phyloP scores from a whole-genome alignment of 2,113 vertebrate genomes.

The Hippocampus barbouri region DNA sequence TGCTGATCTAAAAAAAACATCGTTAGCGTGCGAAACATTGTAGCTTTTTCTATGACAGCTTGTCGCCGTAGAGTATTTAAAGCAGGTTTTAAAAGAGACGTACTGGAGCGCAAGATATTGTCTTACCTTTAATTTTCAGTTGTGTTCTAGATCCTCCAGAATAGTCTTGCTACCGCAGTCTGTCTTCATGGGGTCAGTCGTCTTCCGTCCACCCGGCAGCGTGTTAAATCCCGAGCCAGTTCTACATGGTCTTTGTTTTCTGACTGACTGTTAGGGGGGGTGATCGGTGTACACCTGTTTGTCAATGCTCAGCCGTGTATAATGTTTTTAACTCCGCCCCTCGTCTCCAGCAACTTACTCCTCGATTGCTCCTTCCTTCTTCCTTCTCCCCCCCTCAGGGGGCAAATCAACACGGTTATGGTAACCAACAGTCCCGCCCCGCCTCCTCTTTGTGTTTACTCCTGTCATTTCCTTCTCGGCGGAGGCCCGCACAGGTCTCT shows the following conservation, averaged over 20 bases:
- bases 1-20: neutral
- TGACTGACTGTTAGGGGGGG: constrained; percentile 18
- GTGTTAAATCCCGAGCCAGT: constrained; percentile 18
- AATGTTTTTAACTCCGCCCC: constrained; percentile 59
- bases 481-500: neutral
- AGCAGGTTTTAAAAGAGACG: neutral
- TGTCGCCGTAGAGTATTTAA: neutral
- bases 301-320: constrained; percentile 44
- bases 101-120: neutral
- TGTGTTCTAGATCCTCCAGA: constrained; percentile 9
- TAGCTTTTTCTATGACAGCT: no score
- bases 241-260: constrained; percentile 40
- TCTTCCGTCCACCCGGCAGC: constrained; percentile 25
- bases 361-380: constrained; percentile 15
- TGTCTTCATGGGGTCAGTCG: constrained; percentile 12
- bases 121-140: constrained; percentile 28
- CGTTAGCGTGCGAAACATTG: neutral
- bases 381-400: constrained; percentile 8
- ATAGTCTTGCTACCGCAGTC: constrained; percentile 14
- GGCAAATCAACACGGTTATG: neutral
- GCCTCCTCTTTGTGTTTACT: constrained; percentile 1
- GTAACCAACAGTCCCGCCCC: neutral
- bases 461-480: constrained; percentile 1
- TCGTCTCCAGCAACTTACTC: constrained; percentile 30
- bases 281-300: constrained; percentile 39